A percentile compares a stretch with the other conserved stretches of the same genome.
Conservation (phyloP, 1,140 invertebrate genomes). For the Trinorchestia longiramus region DNA sequence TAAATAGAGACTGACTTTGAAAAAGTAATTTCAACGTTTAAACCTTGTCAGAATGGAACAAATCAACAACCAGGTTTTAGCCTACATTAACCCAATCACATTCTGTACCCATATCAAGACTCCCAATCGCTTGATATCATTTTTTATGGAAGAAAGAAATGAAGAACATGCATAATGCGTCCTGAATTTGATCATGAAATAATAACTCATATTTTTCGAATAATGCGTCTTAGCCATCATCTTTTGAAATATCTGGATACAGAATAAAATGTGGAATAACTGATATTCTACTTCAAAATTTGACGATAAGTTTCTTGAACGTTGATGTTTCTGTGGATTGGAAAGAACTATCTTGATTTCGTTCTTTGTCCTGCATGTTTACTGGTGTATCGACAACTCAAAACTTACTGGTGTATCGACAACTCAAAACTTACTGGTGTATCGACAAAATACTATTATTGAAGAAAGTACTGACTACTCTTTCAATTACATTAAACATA, state of each 20-base stretch:
- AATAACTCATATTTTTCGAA: not conserved
- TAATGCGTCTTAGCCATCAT: not conserved
- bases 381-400: not conserved
- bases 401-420: not conserved
- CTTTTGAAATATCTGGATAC: not conserved
- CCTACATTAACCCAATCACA: not conserved
- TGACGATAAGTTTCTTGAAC: not conserved
- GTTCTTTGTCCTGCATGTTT: not conserved
- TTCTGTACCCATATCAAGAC: not conserved
- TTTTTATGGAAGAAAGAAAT: not conserved
- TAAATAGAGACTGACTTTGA: not conserved
- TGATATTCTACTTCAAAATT: not conserved
- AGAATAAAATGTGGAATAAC: not conserved
- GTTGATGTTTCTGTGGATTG: not conserved
- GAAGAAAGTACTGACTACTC: not conserved
- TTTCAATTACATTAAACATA: not conserved
- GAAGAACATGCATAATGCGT: not conserved
- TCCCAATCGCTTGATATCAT: not conserved
- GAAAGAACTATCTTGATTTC: not conserved
- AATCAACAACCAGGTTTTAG: not conserved
- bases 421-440: not conserved
- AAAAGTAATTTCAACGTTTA: not conserved
- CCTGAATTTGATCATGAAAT: too few relatives aligned
- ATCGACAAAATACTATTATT: too few relatives aligned
- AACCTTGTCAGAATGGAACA: not conserved